These are phyloP conservation scores for Euplagia quadripunctaria DNA, from an alignment of 2,888 invertebrate genomes.

Conservation along the genomic window DNA sequence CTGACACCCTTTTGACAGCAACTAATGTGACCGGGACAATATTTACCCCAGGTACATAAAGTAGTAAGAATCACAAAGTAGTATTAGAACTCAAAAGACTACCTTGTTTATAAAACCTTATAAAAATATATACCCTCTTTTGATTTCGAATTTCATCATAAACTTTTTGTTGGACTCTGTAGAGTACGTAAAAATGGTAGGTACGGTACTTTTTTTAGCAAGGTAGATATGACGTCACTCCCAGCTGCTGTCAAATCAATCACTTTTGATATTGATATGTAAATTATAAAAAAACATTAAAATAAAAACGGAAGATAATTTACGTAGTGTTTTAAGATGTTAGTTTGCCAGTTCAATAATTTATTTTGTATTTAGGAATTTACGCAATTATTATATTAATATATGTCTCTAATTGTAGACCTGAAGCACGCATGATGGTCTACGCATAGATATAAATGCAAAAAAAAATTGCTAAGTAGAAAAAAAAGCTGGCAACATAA, in stretches of 20 bases:
- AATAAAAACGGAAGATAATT: too few species aligned
- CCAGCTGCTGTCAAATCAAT: neutral
- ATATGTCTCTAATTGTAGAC: too few species aligned
- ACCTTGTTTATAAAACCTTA: neutral
- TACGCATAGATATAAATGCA: too few species aligned
- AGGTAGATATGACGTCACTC: neutral
- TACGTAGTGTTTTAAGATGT: too few species aligned
- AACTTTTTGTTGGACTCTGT: neutral
- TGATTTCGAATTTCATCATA: neutral
- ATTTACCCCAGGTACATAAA: constrained; percentile 5
- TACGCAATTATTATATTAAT: too few species aligned
- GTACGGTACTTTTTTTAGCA: neutral
- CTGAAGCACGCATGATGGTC: too few species aligned
- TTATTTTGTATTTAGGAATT: too few species aligned
- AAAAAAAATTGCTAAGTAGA: too few species aligned
- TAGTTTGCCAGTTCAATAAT: too few species aligned
- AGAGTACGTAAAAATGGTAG: neutral
- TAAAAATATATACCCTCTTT: neutral
- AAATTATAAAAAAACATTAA: too few species aligned
- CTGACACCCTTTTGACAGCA: constrained; percentile 7
- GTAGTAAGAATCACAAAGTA: neutral
- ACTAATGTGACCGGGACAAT: constrained; percentile 9
- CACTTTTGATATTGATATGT: neutral
- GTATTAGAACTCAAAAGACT: neutral
- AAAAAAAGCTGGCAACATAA: too few species aligned